phyloP scores from a whole-genome alignment of 2,113 vertebrate genomes.

The Phodopus roborovskii region DNA sequence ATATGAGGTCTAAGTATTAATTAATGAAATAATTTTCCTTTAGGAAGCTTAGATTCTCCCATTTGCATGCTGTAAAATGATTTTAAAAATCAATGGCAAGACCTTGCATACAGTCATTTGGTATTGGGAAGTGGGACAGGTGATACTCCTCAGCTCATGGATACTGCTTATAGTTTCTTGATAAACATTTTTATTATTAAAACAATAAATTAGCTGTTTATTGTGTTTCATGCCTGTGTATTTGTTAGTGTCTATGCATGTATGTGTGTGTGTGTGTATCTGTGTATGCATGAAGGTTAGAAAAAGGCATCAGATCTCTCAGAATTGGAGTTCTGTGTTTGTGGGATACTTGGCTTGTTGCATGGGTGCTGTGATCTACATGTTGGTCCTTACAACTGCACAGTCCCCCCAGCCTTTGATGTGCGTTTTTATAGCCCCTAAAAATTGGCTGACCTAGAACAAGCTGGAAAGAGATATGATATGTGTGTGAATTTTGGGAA shows the following conservation, averaged over 20 bases:
- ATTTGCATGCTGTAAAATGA: constrained; percentile 31
- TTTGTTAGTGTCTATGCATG: neutral
- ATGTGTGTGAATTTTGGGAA: neutral
- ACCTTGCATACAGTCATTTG: neutral
- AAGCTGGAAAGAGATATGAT: neutral
- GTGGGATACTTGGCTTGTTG: neutral
- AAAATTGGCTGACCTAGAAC: neutral
- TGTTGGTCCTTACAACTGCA: neutral
- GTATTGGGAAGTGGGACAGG: neutral
- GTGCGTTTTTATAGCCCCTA: constrained; percentile 1
- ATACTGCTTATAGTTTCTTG: neutral
- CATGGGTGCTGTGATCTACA: neutral
- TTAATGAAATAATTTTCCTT: constrained; percentile 34
- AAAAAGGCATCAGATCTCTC: neutral
- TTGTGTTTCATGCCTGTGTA: neutral
- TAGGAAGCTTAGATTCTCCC: neutral
- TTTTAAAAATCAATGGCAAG: neutral
- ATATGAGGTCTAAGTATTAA: neutral
- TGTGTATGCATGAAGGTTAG: neutral
- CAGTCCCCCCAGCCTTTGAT: neutral
- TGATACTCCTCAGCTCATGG: neutral
- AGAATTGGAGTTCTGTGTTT: neutral
- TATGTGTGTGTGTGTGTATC: neutral
- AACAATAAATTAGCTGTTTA: neutral
- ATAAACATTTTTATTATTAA: neutral